A percentile compares a stretch with the other conserved stretches of the same genome.
Evolutionary conservation across 2,888 invertebrate genomes (phyloP).

Genomic region (Drosophila pseudotalamancana): DNA sequence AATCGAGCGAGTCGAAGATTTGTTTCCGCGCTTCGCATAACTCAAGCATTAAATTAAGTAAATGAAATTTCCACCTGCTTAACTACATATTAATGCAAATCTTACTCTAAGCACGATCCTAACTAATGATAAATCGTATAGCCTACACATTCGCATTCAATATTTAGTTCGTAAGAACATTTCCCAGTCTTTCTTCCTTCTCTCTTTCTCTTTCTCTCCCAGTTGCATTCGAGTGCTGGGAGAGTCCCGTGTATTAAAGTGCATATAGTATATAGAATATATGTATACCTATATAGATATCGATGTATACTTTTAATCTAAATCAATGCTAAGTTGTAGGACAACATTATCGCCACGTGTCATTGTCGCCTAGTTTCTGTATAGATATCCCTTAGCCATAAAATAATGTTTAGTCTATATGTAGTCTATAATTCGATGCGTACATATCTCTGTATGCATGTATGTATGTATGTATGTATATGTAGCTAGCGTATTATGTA

Average conservation of each 20-base stretch:
- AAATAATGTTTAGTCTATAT: constrained; percentile 31
- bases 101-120: constrained; percentile 54
- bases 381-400: constrained; percentile 55
- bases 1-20: constrained; percentile 4
- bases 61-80: constrained; percentile 73
- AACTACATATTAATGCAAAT: constrained; percentile 39
- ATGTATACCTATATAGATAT: constrained; percentile 17
- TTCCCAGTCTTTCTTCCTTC: constrained; percentile 2
- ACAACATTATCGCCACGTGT: constrained; percentile 56
- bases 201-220: neutral
- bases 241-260: constrained; percentile 51
- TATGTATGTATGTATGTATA: constrained; percentile 42
- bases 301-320: constrained; percentile 13
- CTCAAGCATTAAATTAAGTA: constrained; percentile 55
- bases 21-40: constrained; percentile 6
- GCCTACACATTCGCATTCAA: constrained; percentile 20
- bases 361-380: constrained; percentile 58
- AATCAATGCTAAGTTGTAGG: constrained; percentile 51
- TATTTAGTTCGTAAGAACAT: constrained; percentile 23
- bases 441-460: constrained; percentile 18
- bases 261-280: constrained; percentile 47
- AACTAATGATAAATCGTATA: constrained; percentile 44
- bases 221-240: neutral
- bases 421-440: constrained; percentile 28
- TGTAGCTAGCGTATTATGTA: constrained; percentile 56